Conservation (phyloP, 2,113 vertebrate genomes). For the Gasterosteus nipponicus region DNA sequence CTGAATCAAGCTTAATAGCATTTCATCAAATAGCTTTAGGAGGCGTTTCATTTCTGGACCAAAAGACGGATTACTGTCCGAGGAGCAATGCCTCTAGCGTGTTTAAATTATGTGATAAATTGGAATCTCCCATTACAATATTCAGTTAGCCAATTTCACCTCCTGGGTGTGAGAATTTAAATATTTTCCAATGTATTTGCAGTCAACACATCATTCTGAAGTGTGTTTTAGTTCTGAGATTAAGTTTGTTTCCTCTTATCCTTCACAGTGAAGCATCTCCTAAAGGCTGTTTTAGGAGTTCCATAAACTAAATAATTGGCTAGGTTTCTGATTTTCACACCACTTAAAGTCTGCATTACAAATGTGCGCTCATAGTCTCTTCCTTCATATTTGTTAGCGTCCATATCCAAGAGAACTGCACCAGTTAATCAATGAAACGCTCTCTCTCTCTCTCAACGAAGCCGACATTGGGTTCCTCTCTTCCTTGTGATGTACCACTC, state of each 20-base stretch:
- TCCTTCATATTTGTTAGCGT: background rate
- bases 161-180: background rate
- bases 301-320: background rate
- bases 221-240: background rate
- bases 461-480: slow-evolving; percentile 16
- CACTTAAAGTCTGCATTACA: background rate
- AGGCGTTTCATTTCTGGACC: background rate
- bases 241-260: background rate
- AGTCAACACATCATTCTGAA: background rate
- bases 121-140: background rate
- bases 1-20: background rate
- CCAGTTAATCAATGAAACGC: slow-evolving; percentile 34
- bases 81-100: background rate
- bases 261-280: background rate
- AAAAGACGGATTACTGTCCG: background rate
- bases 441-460: slow-evolving; percentile 34
- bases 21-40: background rate
- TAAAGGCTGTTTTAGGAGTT: background rate
- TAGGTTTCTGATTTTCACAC: background rate
- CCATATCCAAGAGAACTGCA: slow-evolving; percentile 11
- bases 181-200: background rate
- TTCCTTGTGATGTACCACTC: slow-evolving; percentile 32
- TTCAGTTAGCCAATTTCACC: background rate
- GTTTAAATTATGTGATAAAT: background rate
- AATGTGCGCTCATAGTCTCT: background rate